These are phyloP conservation scores for Spongilla lacustris DNA, from an alignment of 37 sponge, comb jelly and placozoan genomes.

Conservation along the genomic window DNA sequence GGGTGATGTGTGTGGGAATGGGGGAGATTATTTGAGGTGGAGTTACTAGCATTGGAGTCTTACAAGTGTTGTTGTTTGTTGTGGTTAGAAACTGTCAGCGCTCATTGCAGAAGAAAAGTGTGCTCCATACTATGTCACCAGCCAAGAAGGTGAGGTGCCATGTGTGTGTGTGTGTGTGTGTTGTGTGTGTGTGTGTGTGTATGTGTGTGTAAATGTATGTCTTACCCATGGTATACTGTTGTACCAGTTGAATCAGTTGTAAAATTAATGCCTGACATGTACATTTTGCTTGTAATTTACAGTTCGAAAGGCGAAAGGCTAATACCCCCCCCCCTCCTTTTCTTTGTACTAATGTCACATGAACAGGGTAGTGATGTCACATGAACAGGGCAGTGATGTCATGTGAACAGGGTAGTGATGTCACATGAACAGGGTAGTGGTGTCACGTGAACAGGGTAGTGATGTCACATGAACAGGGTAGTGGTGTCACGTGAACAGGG, in stretches of 20 bases:
- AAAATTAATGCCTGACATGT: too few species aligned
- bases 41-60: background rate
- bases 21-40: background rate
- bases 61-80: background rate
- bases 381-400: too few species aligned
- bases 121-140: constrained; percentile 90
- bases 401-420: too few species aligned
- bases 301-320: too few species aligned
- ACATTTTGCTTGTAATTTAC: too few species aligned
- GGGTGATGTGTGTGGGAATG: background rate
- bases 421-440: too few species aligned
- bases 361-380: background rate
- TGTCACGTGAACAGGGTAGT: too few species aligned
- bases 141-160: constrained; percentile 55
- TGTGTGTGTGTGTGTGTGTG: background rate
- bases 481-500: too few species aligned
- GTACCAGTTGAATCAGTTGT: too few species aligned
- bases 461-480: too few species aligned
- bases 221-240: too few species aligned
- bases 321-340: too few species aligned
- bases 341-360: background rate
- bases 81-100: constrained; percentile 10
- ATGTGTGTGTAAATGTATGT: background rate
- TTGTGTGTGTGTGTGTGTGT: background rate
- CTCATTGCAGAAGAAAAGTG: constrained; percentile 72